Evolutionary conservation across 2,113 vertebrate genomes (phyloP).

Genomic region (Athene cunicularia): DNA sequence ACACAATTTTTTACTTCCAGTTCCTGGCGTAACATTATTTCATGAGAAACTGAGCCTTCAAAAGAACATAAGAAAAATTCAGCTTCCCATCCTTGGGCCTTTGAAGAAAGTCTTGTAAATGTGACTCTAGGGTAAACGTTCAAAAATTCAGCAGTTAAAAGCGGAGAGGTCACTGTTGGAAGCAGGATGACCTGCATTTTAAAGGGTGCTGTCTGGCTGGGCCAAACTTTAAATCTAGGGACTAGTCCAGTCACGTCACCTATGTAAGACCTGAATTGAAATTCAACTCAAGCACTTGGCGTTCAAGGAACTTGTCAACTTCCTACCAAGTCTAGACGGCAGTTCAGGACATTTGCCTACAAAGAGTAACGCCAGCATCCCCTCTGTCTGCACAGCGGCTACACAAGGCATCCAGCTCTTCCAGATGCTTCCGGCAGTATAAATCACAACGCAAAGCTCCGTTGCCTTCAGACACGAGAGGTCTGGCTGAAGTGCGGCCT

Average conservation of each 20-base stretch:
- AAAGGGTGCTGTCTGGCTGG: not conserved
- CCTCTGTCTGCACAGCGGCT: not conserved
- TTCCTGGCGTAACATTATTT: not conserved
- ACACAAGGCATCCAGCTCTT: not conserved
- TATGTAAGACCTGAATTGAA: not conserved
- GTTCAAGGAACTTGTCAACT: not conserved
- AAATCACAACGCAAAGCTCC: not conserved
- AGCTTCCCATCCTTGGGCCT: not conserved
- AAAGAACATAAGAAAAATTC: not conserved
- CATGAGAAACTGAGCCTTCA: not conserved
- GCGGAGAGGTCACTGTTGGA: not conserved
- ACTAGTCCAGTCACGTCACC: not conserved
- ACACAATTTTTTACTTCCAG: not conserved
- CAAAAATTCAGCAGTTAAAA: not conserved
- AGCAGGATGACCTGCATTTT: not conserved
- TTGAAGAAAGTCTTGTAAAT: not conserved
- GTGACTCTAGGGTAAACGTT: not conserved
- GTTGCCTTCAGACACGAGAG: not conserved
- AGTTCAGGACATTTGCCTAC: not conserved
- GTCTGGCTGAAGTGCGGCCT: not conserved
- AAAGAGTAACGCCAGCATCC: not conserved
- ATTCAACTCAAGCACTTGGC: not conserved
- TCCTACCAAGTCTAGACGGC: not conserved
- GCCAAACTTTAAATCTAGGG: not conserved
- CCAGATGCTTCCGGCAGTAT: not conserved